A percentile compares a stretch with the other conserved stretches of the same genome.
These are phyloP conservation scores for Ormyrus nitidulus DNA, from an alignment of 2,888 invertebrate species.

Conservation along the genomic window DNA sequence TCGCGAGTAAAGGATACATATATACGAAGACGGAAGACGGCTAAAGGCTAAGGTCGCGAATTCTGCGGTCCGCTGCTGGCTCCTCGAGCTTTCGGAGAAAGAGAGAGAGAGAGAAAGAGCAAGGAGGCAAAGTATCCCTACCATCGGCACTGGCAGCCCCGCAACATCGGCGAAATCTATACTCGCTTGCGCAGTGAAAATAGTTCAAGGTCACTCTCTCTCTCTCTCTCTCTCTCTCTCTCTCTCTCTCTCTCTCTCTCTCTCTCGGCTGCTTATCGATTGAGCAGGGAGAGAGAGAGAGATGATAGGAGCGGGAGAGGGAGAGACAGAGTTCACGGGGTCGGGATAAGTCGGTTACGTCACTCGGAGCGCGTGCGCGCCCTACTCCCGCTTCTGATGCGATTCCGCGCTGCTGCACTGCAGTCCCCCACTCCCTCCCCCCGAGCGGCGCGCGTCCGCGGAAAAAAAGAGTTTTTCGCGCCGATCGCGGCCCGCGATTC, in stretches of 20 bases:
- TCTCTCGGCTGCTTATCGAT: too few species aligned
- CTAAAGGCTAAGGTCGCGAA: conserved; percentile 34
- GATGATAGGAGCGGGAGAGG: conserved; percentile 60
- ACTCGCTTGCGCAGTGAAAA: conserved; percentile 60
- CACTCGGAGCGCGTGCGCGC: conserved; percentile 8
- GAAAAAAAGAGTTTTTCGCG: too few species aligned
- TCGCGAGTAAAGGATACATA: too few species aligned
- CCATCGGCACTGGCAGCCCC: not conserved
- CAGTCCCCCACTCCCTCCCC: not conserved
- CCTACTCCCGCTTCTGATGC: not conserved
- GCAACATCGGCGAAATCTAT: conserved; percentile 43
- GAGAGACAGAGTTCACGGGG: conserved; percentile 62
- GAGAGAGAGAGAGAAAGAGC: not conserved
- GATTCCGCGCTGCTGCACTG: conserved; percentile 11
- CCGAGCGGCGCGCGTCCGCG: too few species aligned
- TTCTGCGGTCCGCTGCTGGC: conserved; percentile 23
- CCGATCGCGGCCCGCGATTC: too few species aligned
- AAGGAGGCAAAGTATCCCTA: not conserved
- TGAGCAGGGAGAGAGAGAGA: not conserved
- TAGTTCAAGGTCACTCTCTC: conserved; percentile 68
- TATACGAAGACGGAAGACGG: not conserved
- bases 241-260: conserved; percentile 4
- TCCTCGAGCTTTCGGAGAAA: too few species aligned
- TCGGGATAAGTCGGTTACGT: conserved; percentile 57
- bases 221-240: not conserved